Evolutionary conservation across 1,140 invertebrate genomes (phyloP), one percentile per base, ranked within the genome.

Genomic region (Penaeus indicus): DNA sequence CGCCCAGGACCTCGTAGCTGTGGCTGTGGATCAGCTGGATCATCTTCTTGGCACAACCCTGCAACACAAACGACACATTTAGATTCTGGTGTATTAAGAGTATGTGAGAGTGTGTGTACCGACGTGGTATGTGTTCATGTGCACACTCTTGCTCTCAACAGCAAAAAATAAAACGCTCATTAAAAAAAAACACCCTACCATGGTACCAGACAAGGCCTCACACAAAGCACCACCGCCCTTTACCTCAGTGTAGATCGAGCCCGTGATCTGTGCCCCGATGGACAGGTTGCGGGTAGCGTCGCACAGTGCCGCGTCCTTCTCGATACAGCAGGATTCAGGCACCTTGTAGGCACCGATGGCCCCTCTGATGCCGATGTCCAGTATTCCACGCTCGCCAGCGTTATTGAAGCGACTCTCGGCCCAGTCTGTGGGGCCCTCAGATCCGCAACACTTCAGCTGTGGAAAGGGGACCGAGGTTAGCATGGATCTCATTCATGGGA

Each of bases 41-140:
- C 89, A 97, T 92, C 91, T 95, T 95, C 47, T 95, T 94, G 85
- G 94, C 94, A 92, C 97, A 97, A 21, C 96, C 96, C 95, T 97
- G 92, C 92, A 85, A 92, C 90, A 90, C 91, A 90, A 89, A 92
- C 90, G 92, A 90, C 3, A 32, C 16, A 18, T 18, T 60, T 63
- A 81, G 18, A 69, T 8, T 72, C 32, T 69, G 25, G 38, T 42
- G 38, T 4, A 42, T 42, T 8, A 42, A 42, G 32, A 42, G 7
- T 42, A 42, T 42, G 38, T 42, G 38, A 42, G 38, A 42, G 5
- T 7, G 38, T 8, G 38, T 0, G 38, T 4, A 42, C 7, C 0
- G 38, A 42, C 38, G 38, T n/a, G n/a, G n/a, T 32, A 32, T 42
- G 38, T 42, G 38, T 42, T 42, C 38, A 42, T 42, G 38, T 8